Base-by-base conservation (phyloP, 2,888 invertebrate species). In the Acanthosepion pharaonis region DNA sequence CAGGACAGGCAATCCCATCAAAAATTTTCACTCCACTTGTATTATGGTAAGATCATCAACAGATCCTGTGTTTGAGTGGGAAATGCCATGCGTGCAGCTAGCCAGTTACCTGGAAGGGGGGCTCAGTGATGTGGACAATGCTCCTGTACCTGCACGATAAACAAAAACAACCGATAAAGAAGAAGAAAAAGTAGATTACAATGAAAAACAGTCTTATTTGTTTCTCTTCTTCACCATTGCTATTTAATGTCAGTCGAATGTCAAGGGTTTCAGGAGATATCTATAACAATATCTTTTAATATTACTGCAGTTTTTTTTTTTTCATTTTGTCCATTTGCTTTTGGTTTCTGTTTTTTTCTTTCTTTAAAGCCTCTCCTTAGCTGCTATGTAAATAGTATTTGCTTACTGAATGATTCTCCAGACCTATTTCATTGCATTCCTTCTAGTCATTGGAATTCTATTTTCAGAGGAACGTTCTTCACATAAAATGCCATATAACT, bases 381-480 rank as follows among this genome's bases (percentile, higher is more conserved):
- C n/a, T 20, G 11, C 78, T n/a, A 9, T n/a, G n/a, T n/a, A 78
- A 78, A 78, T 78, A 78, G 78, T 78, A n/a, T 78, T 78, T 78
- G 78, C n/a, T n/a, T n/a, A n/a, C n/a, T 78, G 78, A 9, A 15
- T 11, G 78, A 33, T 78, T 18, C n/a, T 33, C 23, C 33, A n/a
- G 78, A 33, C 15, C n/a, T 33, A 78, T 78, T 78, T 78, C 78
- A 78, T 78, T 15, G 78, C 78, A 15, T 78, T 78, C n/a, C 78
- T 78, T 78, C n/a, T n/a, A 78, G 78, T 78, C 78, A 78, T 78
- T 78, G 78, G 78, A 78, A 78, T 78, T 78, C 78, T 78, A 78
- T 78, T 78, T 78, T n/a, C n/a, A 78, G 78, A 9, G 78, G n/a
- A 78, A n/a, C n/a, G 15, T 78, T 78, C 78, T 78, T 78, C n/a